Evolutionary conservation across 2,113 vertebrate species (phyloP).

Genomic region (Lanius ludovicianus): DNA sequence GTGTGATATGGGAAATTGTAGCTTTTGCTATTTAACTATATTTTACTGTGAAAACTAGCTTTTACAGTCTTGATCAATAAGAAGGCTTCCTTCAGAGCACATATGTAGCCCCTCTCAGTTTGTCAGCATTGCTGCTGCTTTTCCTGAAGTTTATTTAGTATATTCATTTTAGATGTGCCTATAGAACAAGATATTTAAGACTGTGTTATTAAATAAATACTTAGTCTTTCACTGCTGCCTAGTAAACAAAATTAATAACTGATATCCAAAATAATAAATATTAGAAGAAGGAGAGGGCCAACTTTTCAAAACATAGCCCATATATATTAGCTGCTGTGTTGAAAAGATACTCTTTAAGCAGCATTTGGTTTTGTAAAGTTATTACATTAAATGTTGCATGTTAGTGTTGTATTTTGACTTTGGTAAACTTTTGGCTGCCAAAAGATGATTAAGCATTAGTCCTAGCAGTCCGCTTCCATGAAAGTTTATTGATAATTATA

Average conservation of each 20-base stretch:
- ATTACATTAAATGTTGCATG: neutral
- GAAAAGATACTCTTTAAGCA: neutral
- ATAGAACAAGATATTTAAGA: neutral
- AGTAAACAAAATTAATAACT: neutral
- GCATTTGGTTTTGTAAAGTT: neutral
- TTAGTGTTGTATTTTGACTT: neutral
- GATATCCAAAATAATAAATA: neutral
- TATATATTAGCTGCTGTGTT: neutral
- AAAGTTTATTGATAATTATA: neutral
- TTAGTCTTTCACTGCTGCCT: neutral
- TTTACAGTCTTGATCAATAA: neutral
- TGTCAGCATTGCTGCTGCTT: neutral
- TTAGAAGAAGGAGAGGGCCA: neutral
- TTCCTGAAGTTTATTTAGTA: neutral
- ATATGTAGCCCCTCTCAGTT: fast-evolving
- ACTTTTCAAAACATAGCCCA: neutral
- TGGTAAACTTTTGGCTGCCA: neutral
- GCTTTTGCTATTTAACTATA: neutral
- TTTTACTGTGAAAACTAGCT: neutral
- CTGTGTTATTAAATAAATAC: neutral
- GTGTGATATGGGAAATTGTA: neutral
- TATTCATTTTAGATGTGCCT: neutral
- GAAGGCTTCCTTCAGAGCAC: neutral
- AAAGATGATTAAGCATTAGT: neutral
- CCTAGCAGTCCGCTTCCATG: neutral